Conservation (phyloP, 2,888 invertebrate species). For the Sarcophaga variegata region DNA sequence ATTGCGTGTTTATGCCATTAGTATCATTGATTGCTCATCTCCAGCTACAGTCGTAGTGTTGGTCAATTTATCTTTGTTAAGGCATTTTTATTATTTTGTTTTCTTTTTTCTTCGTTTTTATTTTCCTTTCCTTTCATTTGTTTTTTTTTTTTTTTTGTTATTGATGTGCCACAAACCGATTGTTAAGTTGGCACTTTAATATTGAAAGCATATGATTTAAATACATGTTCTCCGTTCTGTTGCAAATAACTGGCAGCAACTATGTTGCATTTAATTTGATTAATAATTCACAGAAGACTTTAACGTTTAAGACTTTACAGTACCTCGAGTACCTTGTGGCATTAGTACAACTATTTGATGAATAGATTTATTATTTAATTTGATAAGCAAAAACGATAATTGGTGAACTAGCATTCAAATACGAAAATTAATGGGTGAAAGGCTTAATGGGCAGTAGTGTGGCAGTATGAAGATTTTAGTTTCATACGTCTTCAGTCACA, state of each 20-base stretch:
- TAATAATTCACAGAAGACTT: constrained; percentile 7
- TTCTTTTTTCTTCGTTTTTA: background rate
- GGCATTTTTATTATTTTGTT: constrained; percentile 6
- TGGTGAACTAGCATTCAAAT: no score
- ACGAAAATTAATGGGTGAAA: no score
- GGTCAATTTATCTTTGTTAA: constrained; percentile 51
- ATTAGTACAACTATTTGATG: background rate
- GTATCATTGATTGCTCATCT: constrained; percentile 64
- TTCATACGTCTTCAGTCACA: no score
- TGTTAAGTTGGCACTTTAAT: constrained; percentile 66
- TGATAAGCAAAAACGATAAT: no score
- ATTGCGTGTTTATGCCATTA: constrained; percentile 65
- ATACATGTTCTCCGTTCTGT: constrained; percentile 34
- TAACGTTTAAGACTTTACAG: no score
- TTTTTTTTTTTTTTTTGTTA: constrained; percentile 18
- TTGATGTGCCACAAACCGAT: constrained; percentile 60
- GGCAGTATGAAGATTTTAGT: no score
- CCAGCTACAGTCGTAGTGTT: constrained; percentile 50
- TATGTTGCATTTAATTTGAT: constrained; percentile 49
- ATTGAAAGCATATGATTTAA: constrained; percentile 64
- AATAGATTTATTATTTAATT: background rate
- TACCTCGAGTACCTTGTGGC: background rate
- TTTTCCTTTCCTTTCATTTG: background rate
- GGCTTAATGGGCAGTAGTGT: no score
- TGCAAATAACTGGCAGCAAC: constrained; percentile 51